Evolutionary conservation across 2,888 invertebrate species (phyloP).

Genomic region (Rhabditoides inermis): DNA sequence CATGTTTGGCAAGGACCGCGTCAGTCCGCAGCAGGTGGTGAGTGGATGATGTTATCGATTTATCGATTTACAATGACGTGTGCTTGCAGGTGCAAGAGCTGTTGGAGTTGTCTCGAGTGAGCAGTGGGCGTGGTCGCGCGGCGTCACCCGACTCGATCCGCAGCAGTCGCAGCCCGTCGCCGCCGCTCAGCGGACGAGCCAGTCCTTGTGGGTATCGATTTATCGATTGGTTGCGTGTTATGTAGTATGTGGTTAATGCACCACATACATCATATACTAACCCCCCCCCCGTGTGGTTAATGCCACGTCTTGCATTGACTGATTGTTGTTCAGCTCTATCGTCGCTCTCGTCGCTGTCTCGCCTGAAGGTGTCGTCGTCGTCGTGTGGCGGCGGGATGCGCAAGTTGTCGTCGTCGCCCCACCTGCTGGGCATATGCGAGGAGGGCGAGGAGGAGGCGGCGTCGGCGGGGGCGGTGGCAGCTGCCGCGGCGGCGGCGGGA

Average conservation of each 20-base stretch:
- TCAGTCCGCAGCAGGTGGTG: slow-evolving; percentile 48
- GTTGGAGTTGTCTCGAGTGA: slow-evolving; percentile 41
- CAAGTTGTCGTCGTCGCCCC: slow-evolving; percentile 50
- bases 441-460: slow-evolving; percentile 42
- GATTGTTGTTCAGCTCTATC: slow-evolving; percentile 16
- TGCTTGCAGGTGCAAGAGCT: slow-evolving; percentile 51
- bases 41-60: too few species aligned
- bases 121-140: slow-evolving; percentile 36
- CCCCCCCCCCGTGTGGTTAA: not conserved
- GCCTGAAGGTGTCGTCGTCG: slow-evolving; percentile 38
- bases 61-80: too few species aligned
- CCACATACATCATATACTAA: too few species aligned
- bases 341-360: slow-evolving; percentile 25
- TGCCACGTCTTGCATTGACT: not conserved
- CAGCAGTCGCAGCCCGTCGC: slow-evolving; percentile 45
- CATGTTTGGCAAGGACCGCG: slow-evolving; percentile 46
- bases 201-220: too few species aligned
- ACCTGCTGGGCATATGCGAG: slow-evolving; percentile 46
- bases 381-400: slow-evolving; percentile 40
- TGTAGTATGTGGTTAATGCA: too few species aligned
- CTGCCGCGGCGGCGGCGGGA: too few species aligned
- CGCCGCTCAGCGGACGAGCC: slow-evolving; percentile 37
- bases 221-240: too few species aligned
- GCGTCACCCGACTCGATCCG: slow-evolving; percentile 46
- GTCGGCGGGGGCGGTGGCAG: too few species aligned